These are phyloP conservation scores for Fopius arisanus DNA, from an alignment of 1,140 invertebrate genomes.

Conservation along the genomic window DNA sequence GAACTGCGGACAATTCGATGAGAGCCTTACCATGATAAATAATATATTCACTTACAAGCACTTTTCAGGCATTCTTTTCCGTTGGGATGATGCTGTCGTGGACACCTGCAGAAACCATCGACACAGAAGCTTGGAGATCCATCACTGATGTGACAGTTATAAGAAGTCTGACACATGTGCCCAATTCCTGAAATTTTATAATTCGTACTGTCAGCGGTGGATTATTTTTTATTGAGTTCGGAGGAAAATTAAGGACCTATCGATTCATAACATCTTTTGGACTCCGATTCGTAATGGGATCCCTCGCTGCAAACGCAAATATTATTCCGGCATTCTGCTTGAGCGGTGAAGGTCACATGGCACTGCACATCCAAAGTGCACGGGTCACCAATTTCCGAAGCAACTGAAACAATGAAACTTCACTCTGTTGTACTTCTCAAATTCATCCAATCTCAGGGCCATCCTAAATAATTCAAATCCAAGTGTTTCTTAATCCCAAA, in stretches of 20 bases:
- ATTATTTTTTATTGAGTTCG: too few relatives aligned
- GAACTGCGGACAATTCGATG: conserved; percentile 32
- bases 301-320: conserved; percentile 51
- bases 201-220: too few relatives aligned
- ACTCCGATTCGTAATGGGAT: conserved; percentile 42
- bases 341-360: conserved; percentile 50
- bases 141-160: conserved; percentile 50
- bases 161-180: conserved; percentile 43
- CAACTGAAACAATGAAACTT: conserved; percentile 42
- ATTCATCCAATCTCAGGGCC: too few relatives aligned
- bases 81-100: conserved; percentile 46
- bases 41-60: conserved; percentile 41
- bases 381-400: conserved; percentile 46
- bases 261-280: conserved; percentile 49
- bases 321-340: conserved; percentile 50
- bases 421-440: too few relatives aligned
- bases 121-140: conserved; percentile 46
- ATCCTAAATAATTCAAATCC: too few relatives aligned
- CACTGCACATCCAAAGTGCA: conserved; percentile 51
- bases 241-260: conserved; percentile 40
- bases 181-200: conserved; percentile 48
- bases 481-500: too few relatives aligned
- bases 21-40: neutral
- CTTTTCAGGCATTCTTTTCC: conserved; percentile 49
- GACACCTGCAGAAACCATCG: conserved; percentile 48